Percentiles rank a stretch among this genome's conserved stretches.
phyloP scores from a whole-genome alignment of 2,888 invertebrate genomes.

The Pteria penguin region DNA sequence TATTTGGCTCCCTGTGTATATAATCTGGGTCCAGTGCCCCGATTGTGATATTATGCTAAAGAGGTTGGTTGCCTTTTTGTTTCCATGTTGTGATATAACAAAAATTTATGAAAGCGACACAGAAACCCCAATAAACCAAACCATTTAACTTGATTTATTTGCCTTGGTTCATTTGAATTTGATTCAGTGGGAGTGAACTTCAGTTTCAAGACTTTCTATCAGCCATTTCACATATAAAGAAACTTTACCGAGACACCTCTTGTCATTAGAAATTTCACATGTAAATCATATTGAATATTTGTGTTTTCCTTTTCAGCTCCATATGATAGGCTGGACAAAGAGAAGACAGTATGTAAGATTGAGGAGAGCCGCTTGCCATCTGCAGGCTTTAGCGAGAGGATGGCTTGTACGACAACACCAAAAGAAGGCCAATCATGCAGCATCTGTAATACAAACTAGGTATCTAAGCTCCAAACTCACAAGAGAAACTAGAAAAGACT shows the following conservation, averaged over 20 bases:
- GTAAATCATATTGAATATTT: background rate
- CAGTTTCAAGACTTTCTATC: too few species aligned
- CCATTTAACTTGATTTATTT: too few species aligned
- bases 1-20: background rate
- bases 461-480: background rate
- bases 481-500: background rate
- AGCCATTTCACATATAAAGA: too few species aligned
- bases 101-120: too few species aligned
- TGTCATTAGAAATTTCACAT: background rate
- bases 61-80: too few species aligned
- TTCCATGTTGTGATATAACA: too few species aligned
- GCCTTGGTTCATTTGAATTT: too few species aligned
- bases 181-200: too few species aligned
- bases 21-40: too few species aligned
- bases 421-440: background rate
- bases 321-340: background rate
- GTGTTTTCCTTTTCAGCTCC: background rate
- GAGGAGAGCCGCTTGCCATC: background rate
- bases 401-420: background rate
- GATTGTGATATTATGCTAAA: too few species aligned
- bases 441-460: constrained; percentile 2
- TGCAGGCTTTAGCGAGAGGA: background rate
- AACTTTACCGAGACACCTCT: too few species aligned
- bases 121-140: too few species aligned
- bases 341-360: background rate